A percentile compares a stretch with the other conserved stretches of the same genome.
phyloP scores from a whole-genome alignment of 2,797 vertebrate genomes.

The Centropyge bicolor region DNA sequence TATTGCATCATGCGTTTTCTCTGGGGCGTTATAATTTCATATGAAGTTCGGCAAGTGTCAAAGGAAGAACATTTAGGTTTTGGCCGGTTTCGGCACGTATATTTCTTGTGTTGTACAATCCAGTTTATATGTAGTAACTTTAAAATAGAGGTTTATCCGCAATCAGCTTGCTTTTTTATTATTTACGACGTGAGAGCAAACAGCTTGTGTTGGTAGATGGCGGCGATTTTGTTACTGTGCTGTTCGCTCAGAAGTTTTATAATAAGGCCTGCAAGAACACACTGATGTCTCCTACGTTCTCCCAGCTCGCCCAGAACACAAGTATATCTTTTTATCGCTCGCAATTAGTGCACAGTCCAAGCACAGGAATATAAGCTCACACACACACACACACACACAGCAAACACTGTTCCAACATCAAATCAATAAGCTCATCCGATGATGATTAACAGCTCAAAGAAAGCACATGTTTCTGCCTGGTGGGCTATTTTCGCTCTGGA shows the following conservation, averaged over 20 bases:
- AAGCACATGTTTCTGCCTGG: conserved; percentile 44
- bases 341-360: conserved; percentile 50
- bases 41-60: conserved; percentile 43
- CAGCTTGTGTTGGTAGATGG: conserved; percentile 27
- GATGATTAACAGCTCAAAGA: conserved; percentile 64
- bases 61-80: conserved; percentile 47
- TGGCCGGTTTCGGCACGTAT: background rate
- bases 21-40: conserved; percentile 40
- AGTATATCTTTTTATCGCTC: conserved; percentile 57
- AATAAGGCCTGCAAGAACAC: conserved; percentile 50
- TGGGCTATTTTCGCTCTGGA: conserved; percentile 49
- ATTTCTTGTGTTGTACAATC: conserved; percentile 16
- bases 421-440: conserved; percentile 58
- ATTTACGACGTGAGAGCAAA: conserved; percentile 46
- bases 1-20: conserved; percentile 70
- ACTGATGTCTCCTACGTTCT: conserved; percentile 62
- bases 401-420: conserved; percentile 40
- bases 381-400: conserved; percentile 16
- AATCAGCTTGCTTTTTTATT: conserved; percentile 23
- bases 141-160: conserved; percentile 18
- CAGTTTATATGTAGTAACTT: conserved; percentile 10
- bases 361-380: conserved; percentile 19
- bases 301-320: conserved; percentile 35
- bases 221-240: conserved; percentile 22
- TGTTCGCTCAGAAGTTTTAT: conserved; percentile 16